Evolutionary conservation across 2,888 invertebrate species (phyloP), one percentile per base, ranked within the genome.

Genomic region (Punctoribates punctum): DNA sequence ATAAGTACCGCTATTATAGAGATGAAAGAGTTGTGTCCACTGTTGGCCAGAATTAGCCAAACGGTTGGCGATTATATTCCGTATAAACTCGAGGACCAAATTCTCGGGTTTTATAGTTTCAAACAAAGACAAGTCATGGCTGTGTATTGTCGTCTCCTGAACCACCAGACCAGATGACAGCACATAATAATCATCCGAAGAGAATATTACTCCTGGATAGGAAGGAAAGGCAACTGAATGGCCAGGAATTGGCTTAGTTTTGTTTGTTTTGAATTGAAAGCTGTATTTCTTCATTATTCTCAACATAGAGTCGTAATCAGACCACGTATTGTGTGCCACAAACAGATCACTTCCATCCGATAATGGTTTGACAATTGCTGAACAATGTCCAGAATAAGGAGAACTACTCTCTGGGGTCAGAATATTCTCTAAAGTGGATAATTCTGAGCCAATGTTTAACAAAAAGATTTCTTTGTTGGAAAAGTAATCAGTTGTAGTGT

Each of bases 271-370:
- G 38, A 46, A 57, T 77, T 89, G 88, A 74, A 96, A 88, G 81
- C 90, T 90, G 85, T 95, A 95, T 77, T 89, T 88, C 83, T 95
- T 95, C 81, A 93, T 86, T 48, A 94, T 88, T 77, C 93, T 87
- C 77, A 93, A 86, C 94, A 94, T 95, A 78, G 89, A 88, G 42
- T 88, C 87, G 82, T 91, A 94, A 78, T 90, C 90, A 82, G 88
- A 90, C 83, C 91, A 93, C 1, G 91, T 90, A 81, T 91, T 91
- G 82, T 95, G 94, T 0, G 91, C 89, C 20, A 92, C 87, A 78
- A 88, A 90, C 46, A 94, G 82, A 80, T 86, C 84, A 87, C 83
- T 81, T 78, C 86, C 83, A 78, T 86, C 87, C 0, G 88, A 87
- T 67, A 89, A 84, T 74, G 89, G 82, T 82, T 90, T 90, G 78